phyloP scores from a whole-genome alignment of 2,888 invertebrate genomes.

The Lasiommata megera region DNA sequence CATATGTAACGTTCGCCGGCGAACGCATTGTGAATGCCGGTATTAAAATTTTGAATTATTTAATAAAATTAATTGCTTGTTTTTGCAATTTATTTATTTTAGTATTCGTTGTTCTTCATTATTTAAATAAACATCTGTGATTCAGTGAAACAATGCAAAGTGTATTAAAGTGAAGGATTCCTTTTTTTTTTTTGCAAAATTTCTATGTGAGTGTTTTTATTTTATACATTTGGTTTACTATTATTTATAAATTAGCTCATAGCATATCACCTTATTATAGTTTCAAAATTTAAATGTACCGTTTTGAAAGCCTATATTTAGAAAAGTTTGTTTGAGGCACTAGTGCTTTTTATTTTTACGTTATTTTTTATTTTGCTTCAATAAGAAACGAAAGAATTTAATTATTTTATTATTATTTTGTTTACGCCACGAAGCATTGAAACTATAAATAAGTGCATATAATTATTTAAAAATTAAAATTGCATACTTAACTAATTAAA shows the following conservation, averaged over 20 bases:
- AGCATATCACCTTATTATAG: no score
- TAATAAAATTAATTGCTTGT: conserved; percentile 24
- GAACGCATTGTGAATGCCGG: conserved; percentile 47
- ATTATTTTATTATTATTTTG: no score
- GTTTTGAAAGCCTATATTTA: no score
- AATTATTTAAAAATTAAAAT: no score
- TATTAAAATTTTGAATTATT: conserved; percentile 38
- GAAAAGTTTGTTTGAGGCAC: no score
- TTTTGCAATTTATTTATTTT: not conserved
- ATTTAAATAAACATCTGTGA: not conserved
- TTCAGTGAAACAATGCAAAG: conserved; percentile 5
- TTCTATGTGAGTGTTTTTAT: not conserved
- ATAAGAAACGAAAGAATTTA: no score
- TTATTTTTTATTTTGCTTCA: no score
- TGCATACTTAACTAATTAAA: no score
- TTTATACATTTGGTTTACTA: not conserved
- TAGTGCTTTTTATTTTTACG: no score
- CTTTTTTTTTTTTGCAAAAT: not conserved
- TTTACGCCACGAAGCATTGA: no score
- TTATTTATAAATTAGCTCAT: not conserved
- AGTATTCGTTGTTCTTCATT: conserved; percentile 7
- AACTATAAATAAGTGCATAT: no score
- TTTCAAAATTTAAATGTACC: no score
- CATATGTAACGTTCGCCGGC: conserved; percentile 57
- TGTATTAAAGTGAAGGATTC: conserved; percentile 1